Evolutionary conservation across 2,113 vertebrate genomes (phyloP), one percentile per base, ranked within the genome.

Genomic region (Capreolus pygargus): DNA sequence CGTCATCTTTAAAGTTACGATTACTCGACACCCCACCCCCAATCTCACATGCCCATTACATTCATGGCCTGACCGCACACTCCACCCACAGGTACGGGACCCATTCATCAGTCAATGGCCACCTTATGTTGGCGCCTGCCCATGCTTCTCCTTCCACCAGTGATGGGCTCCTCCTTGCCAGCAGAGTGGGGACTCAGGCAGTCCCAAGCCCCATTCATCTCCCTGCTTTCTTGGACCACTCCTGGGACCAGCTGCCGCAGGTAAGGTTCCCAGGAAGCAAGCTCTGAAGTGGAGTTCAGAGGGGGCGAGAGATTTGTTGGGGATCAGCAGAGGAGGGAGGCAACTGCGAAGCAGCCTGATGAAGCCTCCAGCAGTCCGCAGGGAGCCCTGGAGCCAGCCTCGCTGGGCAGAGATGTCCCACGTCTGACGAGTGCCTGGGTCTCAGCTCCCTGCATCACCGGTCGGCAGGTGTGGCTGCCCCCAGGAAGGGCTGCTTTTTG

Each of bases 361-460:
- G 9, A 36, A 74, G 47, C 45, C 86, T 52, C 1, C 0, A 43
- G 33, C 14, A 15, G 67, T 11, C 54, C 12, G 0, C 9, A 21
- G 61, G 61, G 61, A 30, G 57, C 12, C 39, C 39, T n/a, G 87
- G 7, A 36, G n/a, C 25, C 5, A 74, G 43, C 8, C 11, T 5
- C 3, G 6, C 81, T 13, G 7, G 57, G 67, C 30, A 85, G 21
- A 33, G 67, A 67, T 39, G 36, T 30, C 14, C 36, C 67, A 3
- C 11, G 2, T 64, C 47, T n/a, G 13, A 64, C 17, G 17, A 47
- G 30, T 17, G 79, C 8, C 52, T 12, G 39, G 39, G 27, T 9
- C 55, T 74, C 91, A 15, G 16, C 7, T 28, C 16, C 1, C 12
- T 4, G 23, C 12, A 16, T 70, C 54, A 21, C 19, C 0, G 0